Base-by-base conservation (phyloP, 2,797 vertebrate species). In the Apogon talboti region DNA sequence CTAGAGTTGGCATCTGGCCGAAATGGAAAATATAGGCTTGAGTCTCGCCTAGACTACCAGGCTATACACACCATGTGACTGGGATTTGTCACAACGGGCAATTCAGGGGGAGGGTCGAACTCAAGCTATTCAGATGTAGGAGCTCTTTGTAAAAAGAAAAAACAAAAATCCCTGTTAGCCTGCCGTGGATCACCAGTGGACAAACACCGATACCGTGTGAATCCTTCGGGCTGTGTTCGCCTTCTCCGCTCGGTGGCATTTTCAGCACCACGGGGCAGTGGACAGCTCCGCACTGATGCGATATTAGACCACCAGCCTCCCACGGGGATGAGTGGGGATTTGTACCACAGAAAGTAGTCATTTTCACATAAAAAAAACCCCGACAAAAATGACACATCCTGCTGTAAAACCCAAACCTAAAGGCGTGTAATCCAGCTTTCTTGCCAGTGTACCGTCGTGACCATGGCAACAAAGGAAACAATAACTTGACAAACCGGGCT, bases 391-490 rank as follows among this genome's bases (percentile, higher is more conserved):
- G 11, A 15, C 1, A 14, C 8, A 61, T 21, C 16, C 33, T 10
- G 11, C 67, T 41, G 11, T 42, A 46, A 28, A 47, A 46, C 11
- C 16, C 40, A n/a, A 0, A 43, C 30, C n/a, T 12, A 44, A 53
- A 72, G 43, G 69, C 50, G 15, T 11, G 43, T 14, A 51, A 69
- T 47, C 12, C 66, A 33, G 57, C 30, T 28, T 55, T 56, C 42
- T 8, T 67, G 68, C 30, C 57, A 63, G 66, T 41, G 14, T 45
- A 58, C 12, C 70, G 37, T 61, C 64, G 89, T 90, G 78, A 65
- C 88, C 89, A 92, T 91, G 84, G 88, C 87, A 93, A 93, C 91
- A 90, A 77, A 76, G 79, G 82, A 89, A 85, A 85, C 84, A 85
- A 71, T 65, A 74, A 86, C 77, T 79, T 74, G 73, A 55, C 45